Evolutionary conservation across 2,888 invertebrate genomes (phyloP).

Genomic region (Ophion slaviceki): DNA sequence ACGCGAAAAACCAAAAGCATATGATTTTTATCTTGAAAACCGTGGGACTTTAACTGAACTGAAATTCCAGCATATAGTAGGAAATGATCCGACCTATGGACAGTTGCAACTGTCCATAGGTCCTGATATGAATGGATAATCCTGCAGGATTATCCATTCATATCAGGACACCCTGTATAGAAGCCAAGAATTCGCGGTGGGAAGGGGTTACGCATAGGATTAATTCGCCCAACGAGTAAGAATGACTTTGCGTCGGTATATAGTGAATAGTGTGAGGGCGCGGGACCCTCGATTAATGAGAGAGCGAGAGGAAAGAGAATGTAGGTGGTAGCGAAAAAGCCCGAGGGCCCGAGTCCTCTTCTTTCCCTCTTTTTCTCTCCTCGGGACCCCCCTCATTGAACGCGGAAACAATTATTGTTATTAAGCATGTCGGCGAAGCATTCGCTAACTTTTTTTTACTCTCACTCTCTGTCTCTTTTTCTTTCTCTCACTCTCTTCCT

Average conservation of each 20-base stretch:
- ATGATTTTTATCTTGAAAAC: too few species aligned
- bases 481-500: too few species aligned
- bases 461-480: too few species aligned
- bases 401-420: constrained; percentile 75
- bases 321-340: constrained; percentile 14
- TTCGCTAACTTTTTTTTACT: neutral
- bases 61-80: too few species aligned
- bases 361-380: constrained; percentile 15
- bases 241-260: constrained; percentile 65
- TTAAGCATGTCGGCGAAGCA: constrained; percentile 73
- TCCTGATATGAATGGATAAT: too few species aligned
- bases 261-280: neutral
- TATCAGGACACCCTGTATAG: too few species aligned
- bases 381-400: constrained; percentile 72
- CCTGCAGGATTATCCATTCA: too few species aligned
- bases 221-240: constrained; percentile 11
- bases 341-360: neutral
- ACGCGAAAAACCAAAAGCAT: too few species aligned
- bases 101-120: too few species aligned
- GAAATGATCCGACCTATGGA: too few species aligned
- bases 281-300: constrained; percentile 65
- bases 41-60: too few species aligned
- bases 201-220: neutral
- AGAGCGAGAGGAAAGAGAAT: constrained; percentile 14
- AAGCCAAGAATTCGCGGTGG: too few species aligned